These are phyloP conservation scores for Melinaea marsaeus DNA, from an alignment of 2,888 invertebrate species.

Conservation along the genomic window DNA sequence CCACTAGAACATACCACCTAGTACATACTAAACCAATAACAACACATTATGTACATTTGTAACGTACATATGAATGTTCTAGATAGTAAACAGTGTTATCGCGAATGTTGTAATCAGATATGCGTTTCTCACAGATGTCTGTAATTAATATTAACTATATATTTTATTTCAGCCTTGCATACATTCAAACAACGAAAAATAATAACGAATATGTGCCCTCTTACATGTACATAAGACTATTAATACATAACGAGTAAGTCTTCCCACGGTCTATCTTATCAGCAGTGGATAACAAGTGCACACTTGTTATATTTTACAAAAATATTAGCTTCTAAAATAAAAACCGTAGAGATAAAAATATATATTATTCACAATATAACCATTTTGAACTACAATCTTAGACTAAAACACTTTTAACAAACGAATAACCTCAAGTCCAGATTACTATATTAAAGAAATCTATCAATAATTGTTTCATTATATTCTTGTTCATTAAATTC, in stretches of 20 bases:
- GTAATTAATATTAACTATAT: conserved; percentile 11
- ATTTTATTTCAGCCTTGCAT: background rate
- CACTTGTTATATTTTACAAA: background rate
- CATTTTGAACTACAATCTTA: too few species aligned
- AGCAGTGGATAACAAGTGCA: conserved; percentile 16
- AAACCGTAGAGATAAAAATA: too few species aligned
- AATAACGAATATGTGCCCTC: too few species aligned
- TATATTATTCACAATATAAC: too few species aligned
- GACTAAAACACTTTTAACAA: too few species aligned
- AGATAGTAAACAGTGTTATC: conserved; percentile 25
- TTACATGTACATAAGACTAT: too few species aligned
- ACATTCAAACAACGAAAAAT: too few species aligned
- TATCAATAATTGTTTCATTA: too few species aligned
- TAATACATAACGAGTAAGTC: background rate
- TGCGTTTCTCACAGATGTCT: conserved; percentile 12
- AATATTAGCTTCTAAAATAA: too few species aligned
- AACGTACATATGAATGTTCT: conserved; percentile 21
- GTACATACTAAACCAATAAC: conserved; percentile 9
- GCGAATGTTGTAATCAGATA: conserved; percentile 15
- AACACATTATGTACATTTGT: conserved; percentile 15
- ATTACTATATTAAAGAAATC: too few species aligned
- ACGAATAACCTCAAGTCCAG: too few species aligned
- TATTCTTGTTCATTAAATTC: too few species aligned
- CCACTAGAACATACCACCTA: conserved; percentile 4
- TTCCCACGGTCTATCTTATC: conserved; percentile 32